These are phyloP conservation scores for Trogon surrucura DNA, from an alignment of 2,113 vertebrate genomes.

Conservation along the genomic window DNA sequence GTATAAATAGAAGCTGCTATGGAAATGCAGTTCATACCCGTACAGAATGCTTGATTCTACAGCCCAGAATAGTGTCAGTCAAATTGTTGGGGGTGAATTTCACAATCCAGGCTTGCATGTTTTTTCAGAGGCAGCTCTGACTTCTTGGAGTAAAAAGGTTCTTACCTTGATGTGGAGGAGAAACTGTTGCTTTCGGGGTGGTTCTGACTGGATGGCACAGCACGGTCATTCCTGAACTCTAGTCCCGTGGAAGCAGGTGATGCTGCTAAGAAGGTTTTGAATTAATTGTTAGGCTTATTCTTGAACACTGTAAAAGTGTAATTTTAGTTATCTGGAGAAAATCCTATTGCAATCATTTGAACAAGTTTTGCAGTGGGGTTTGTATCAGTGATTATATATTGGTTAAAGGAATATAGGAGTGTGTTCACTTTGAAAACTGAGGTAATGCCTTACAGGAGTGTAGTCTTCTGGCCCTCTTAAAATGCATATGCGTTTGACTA, in stretches of 20 bases:
- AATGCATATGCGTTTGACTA: neutral
- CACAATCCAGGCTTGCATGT: neutral
- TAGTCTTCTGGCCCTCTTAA: neutral
- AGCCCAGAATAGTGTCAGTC: neutral
- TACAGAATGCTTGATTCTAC: rapidly evolving
- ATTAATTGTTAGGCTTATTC: conserved; percentile 31
- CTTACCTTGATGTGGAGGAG: neutral
- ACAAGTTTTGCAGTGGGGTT: conserved; percentile 26
- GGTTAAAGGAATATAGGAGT: neutral
- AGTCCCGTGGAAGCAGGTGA: conserved; percentile 25
- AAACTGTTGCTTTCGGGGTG: neutral
- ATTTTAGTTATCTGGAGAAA: conserved; percentile 61
- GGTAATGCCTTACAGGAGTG: neutral
- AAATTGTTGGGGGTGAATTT: neutral
- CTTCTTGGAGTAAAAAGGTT: neutral
- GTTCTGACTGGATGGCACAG: neutral
- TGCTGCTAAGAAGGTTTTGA: conserved; percentile 43
- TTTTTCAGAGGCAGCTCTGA: neutral
- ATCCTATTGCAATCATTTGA: conserved; percentile 55
- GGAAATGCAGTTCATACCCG: neutral
- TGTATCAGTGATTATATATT: conserved; percentile 22
- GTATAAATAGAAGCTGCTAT: neutral
- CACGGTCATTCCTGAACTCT: rapidly evolving
- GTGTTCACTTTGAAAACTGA: neutral
- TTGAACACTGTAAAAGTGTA: conserved; percentile 38